Conservation (phyloP, 2,113 vertebrate genomes). For the Ardeotis arabs region DNA sequence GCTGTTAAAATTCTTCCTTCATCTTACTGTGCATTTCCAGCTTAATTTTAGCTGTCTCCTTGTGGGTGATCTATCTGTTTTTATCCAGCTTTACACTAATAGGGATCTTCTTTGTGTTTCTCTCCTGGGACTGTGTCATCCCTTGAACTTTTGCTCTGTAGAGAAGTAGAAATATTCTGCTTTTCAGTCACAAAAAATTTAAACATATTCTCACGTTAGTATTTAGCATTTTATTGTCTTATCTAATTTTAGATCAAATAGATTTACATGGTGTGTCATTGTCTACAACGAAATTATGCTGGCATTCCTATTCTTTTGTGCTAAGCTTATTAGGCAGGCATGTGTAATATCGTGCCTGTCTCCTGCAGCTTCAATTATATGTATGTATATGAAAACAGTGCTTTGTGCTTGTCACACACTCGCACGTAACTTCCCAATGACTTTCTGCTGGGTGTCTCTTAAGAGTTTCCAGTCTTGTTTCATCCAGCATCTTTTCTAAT, state of each 20-base stretch:
- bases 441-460: not conserved
- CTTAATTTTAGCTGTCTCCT: conserved; percentile 31
- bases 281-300: not conserved
- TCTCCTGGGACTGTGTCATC: not conserved
- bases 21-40: not conserved
- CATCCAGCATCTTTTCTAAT: not conserved
- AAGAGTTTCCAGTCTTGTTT: not conserved
- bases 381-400: not conserved
- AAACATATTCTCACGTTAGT: not conserved
- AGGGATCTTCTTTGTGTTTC: conserved; percentile 23
- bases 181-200: not conserved
- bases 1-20: not conserved
- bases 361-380: not conserved
- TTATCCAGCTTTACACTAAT: conserved; percentile 43
- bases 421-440: not conserved
- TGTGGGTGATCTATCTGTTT: not conserved
- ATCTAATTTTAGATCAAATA: not conserved
- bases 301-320: not conserved
- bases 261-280: not conserved
- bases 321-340: not conserved
- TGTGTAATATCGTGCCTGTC: not conserved
- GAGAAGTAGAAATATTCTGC: not conserved
- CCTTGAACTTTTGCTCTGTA: conserved; percentile 11
- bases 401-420: not conserved
- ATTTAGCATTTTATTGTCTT: not conserved